phyloP scores from a whole-genome alignment of 2,113 vertebrate species.

The Acrocephalus arundinaceus region DNA sequence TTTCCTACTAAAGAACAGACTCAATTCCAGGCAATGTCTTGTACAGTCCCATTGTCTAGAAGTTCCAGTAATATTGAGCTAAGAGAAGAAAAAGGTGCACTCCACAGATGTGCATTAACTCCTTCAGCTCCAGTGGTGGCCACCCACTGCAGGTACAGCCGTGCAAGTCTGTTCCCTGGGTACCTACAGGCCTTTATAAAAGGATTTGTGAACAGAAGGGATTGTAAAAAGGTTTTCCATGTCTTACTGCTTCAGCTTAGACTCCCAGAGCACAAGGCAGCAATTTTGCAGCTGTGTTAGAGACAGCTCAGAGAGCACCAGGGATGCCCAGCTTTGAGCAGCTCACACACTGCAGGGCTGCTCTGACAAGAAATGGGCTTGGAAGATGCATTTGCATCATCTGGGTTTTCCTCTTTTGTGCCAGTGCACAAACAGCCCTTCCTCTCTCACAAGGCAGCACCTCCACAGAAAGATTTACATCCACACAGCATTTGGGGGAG shows the following conservation, averaged over 20 bases:
- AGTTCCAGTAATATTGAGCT: neutral
- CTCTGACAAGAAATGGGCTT: neutral
- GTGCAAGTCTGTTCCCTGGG: neutral
- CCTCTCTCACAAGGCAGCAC: neutral
- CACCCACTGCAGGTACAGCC: conserved; percentile 2
- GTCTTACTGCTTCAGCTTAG: neutral
- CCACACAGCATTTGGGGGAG: neutral
- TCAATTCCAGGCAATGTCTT: neutral
- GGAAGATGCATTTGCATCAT: neutral
- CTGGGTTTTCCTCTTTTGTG: neutral
- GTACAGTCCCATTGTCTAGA: neutral
- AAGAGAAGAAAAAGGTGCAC: neutral
- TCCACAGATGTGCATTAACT: neutral
- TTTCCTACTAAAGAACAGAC: neutral
- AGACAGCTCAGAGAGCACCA: neutral
- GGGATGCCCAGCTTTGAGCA: neutral
- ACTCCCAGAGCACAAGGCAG: neutral
- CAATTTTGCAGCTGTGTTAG: neutral
- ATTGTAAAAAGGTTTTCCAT: neutral
- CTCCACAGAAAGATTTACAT: neutral
- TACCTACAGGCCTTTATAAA: neutral
- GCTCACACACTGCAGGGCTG: neutral
- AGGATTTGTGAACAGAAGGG: neutral
- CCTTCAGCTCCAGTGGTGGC: neutral
- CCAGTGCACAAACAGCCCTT: neutral